Percentiles rank a stretch among this genome's conserved stretches.
Evolutionary conservation across 2,888 invertebrate genomes (phyloP).

Genomic region (Campopleginae sp.): DNA sequence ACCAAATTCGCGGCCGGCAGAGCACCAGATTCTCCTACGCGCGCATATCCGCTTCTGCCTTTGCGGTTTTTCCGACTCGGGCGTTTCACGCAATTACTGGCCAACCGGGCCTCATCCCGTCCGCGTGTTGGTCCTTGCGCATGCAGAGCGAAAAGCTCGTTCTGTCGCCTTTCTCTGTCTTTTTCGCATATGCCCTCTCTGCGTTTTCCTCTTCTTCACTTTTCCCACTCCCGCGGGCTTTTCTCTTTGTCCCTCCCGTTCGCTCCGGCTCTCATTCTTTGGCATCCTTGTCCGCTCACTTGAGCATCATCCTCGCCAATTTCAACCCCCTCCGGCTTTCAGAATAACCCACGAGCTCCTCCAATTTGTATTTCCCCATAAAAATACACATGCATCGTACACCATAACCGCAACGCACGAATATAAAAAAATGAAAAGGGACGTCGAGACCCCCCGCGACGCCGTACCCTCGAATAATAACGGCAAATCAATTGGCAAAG

Average conservation of each 20-base stretch:
- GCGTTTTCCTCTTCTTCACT: neutral
- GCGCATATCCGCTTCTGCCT: conserved; percentile 68
- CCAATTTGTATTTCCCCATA: conserved; percentile 15
- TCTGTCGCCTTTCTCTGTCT: neutral
- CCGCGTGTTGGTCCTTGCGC: neutral
- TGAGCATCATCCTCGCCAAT: conserved; percentile 9
- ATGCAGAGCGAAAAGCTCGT: neutral
- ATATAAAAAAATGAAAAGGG: neutral
- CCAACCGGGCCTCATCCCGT: conserved; percentile 33
- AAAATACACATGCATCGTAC: neutral
- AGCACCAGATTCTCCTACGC: conserved; percentile 63
- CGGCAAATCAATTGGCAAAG: conserved; percentile 58
- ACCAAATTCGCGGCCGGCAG: conserved; percentile 53
- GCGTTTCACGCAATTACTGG: conserved; percentile 70
- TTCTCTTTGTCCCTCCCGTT: neutral
- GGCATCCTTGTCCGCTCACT: conserved; percentile 12
- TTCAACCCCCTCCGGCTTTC: conserved; percentile 18
- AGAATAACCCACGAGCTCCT: conserved; percentile 1
- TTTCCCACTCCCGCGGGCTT: neutral
- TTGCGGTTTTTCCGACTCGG: conserved; percentile 71
- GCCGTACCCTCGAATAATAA: conserved; percentile 48
- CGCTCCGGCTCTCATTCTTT: no score
- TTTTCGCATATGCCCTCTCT: no score
- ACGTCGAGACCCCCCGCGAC: neutral
- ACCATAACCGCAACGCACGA: neutral